Conservation (phyloP, 1,140 invertebrate genomes). For the Pteromalus puparum region DNA sequence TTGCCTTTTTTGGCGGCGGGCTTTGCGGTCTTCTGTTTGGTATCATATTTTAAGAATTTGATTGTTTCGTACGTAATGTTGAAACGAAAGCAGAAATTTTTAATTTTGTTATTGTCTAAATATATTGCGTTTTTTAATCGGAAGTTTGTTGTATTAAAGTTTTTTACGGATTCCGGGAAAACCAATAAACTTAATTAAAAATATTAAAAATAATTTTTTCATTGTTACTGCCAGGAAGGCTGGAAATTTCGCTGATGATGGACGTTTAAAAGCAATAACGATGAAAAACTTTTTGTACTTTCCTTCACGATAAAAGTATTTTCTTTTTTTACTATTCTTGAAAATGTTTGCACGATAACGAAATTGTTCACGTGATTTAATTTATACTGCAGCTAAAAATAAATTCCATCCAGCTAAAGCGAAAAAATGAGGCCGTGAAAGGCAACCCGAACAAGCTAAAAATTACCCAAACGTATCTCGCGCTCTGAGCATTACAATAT, state of each 20-base stretch:
- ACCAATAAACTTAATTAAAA: no score
- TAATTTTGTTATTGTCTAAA: neutral
- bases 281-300: no score
- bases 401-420: neutral
- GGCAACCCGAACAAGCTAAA: neutral
- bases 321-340: no score
- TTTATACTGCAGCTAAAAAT: neutral
- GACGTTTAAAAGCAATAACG: no score
- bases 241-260: neutral
- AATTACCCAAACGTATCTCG: neutral
- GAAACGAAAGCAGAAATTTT: no score
- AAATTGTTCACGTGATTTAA: no score
- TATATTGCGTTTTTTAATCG: neutral
- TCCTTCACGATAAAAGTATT: no score
- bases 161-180: no score
- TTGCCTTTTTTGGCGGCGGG: no score
- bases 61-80: neutral
- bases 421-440: neutral
- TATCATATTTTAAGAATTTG: neutral
- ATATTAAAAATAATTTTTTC: no score
- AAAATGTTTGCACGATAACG: no score
- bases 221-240: neutral
- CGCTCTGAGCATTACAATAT: neutral
- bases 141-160: neutral
- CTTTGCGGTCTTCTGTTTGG: no score